phyloP scores from a whole-genome alignment of 2,113 vertebrate species.

The Lasiurus borealis region DNA sequence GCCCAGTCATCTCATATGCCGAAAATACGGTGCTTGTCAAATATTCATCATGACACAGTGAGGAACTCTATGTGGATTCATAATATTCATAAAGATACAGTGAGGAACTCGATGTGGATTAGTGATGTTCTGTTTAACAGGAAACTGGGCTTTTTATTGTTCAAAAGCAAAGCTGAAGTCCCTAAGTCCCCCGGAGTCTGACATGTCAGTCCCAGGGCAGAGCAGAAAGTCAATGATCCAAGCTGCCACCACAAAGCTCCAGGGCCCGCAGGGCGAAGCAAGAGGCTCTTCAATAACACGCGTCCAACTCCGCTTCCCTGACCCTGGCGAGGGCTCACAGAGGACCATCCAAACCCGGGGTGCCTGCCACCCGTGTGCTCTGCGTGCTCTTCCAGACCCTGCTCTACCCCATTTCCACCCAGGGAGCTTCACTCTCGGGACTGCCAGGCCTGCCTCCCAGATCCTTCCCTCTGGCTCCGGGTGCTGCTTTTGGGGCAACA shows the following conservation, averaged over 20 bases:
- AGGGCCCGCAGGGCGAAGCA: not conserved
- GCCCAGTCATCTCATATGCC: no score
- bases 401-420: not conserved
- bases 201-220: not conserved
- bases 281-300: not conserved
- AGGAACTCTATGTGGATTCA: not conserved
- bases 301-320: not conserved
- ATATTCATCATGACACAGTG: not conserved
- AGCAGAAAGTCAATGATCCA: not conserved
- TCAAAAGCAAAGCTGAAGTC: not conserved
- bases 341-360: not conserved
- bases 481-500: fast-evolving
- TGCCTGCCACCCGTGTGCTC: not conserved
- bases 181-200: not conserved
- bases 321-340: not conserved
- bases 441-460: not conserved
- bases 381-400: fast-evolving
- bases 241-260: not conserved
- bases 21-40: not conserved
- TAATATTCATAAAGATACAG: not conserved
- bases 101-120: not conserved
- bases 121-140: no score
- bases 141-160: not conserved
- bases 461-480: no score
- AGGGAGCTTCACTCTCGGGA: fast-evolving